phyloP scores from a whole-genome alignment of 2,797 vertebrate species.

The Alcedo atthis region DNA sequence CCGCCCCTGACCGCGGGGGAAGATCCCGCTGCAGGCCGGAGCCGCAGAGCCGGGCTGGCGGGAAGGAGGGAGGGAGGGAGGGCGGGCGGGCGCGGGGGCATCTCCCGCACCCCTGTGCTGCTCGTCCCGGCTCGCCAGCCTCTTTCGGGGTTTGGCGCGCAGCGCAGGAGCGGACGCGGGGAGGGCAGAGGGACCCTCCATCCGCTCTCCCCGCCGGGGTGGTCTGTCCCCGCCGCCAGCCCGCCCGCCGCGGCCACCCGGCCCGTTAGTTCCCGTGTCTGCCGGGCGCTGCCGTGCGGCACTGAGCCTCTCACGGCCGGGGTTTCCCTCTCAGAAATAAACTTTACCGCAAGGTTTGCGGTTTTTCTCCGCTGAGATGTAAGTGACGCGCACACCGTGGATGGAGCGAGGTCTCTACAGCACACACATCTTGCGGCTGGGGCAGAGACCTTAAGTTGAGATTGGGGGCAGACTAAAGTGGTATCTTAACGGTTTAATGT shows the following conservation, averaged over 20 bases:
- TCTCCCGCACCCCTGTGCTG: background rate
- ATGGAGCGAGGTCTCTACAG: fast-evolving
- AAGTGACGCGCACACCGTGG: background rate
- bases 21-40: background rate
- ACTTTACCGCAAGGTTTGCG: background rate
- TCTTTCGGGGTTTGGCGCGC: background rate
- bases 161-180: background rate
- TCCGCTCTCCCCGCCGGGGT: no score
- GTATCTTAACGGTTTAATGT: fast-evolving
- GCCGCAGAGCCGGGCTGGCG: background rate
- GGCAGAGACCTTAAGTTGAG: background rate
- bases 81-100: background rate
- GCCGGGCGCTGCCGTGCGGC: background rate
- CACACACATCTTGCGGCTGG: background rate
- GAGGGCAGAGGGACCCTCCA: background rate
- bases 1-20: background rate
- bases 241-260: background rate
- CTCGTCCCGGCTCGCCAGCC: background rate
- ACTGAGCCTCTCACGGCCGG: background rate
- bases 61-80: background rate
- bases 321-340: background rate
- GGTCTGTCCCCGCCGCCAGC: background rate
- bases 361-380: background rate
- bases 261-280: background rate
- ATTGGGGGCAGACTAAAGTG: background rate